Conservation (phyloP, 2,797 vertebrate genomes). For the Danio albolineatus region DNA sequence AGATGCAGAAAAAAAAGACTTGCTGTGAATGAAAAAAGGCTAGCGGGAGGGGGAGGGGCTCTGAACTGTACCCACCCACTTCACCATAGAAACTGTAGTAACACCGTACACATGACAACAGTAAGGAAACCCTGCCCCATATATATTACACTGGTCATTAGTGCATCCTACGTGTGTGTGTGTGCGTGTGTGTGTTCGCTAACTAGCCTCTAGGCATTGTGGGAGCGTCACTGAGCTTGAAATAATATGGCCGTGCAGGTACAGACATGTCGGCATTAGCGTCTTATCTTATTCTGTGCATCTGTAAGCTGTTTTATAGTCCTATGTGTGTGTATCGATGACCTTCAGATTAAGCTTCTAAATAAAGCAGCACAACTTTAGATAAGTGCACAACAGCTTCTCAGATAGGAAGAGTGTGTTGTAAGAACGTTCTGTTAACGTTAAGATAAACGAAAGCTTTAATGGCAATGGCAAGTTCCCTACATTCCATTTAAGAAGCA, state of each 20-base stretch:
- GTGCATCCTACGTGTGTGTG: not conserved
- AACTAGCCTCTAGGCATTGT: conserved; percentile 31
- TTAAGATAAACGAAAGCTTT: no score
- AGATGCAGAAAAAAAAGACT: conserved; percentile 3
- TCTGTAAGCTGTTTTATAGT: conserved; percentile 18
- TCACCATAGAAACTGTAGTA: conserved; percentile 82
- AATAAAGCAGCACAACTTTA: not conserved
- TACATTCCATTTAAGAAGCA: no score
- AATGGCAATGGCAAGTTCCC: no score
- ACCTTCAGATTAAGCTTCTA: not conserved
- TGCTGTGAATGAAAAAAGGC: conserved; percentile 67
- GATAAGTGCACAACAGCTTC: not conserved
- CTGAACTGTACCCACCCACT: conserved; percentile 66
- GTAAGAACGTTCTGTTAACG: no score
- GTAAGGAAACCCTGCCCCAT: conserved; percentile 72
- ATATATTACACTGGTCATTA: conserved; percentile 37
- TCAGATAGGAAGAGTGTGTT: no score
- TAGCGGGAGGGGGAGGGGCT: conserved; percentile 82
- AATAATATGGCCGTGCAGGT: conserved; percentile 28
- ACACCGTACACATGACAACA: conserved; percentile 80
- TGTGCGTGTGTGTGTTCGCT: conserved; percentile 1
- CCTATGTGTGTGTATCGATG: not conserved
- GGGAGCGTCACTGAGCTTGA: conserved; percentile 17
- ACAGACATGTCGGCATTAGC: not conserved
- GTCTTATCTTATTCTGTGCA: conserved; percentile 6